Percentiles rank a stretch among this genome's conserved stretches.
phyloP scores from a whole-genome alignment of 2,888 invertebrate species.

The Dynastes grantii region DNA sequence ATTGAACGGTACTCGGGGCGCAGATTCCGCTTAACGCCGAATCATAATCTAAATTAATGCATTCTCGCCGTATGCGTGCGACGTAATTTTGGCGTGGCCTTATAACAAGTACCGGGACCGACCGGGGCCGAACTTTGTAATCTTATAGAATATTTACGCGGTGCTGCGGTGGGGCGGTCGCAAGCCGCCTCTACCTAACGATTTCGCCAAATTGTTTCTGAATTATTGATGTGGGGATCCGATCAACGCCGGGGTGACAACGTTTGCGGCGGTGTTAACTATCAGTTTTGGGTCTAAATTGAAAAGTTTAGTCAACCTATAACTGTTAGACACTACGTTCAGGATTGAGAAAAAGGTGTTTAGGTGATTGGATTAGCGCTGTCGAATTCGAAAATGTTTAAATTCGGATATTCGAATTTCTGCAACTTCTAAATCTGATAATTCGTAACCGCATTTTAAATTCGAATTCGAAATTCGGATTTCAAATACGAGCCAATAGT shows the following conservation, averaged over 20 bases:
- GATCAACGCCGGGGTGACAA: conserved; percentile 17
- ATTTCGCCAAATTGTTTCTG: conserved; percentile 39
- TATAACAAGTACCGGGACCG: conserved; percentile 26
- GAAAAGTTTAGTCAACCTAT: neutral
- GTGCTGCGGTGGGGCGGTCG: neutral
- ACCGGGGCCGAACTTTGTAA: conserved; percentile 26
- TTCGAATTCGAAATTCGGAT: too few species aligned
- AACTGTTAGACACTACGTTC: neutral
- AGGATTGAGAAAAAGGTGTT: too few species aligned
- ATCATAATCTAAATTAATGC: conserved; percentile 46
- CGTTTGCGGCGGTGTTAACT: conserved; percentile 1
- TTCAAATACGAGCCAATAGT: too few species aligned
- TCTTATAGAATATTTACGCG: conserved; percentile 39
- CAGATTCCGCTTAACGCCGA: conserved; percentile 29
- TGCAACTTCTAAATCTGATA: too few species aligned
- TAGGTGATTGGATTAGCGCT: too few species aligned
- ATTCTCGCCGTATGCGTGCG: conserved; percentile 34
- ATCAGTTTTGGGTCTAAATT: neutral
- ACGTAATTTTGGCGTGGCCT: conserved; percentile 14
- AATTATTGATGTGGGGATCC: conserved; percentile 21
- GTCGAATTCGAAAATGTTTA: too few species aligned
- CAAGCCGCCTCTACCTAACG: conserved; percentile 26
- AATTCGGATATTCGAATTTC: too few species aligned
- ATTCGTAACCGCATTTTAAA: too few species aligned
- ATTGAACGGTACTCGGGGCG: conserved; percentile 28